Conservation (phyloP, 2,888 invertebrate species). For the Drymonia ruficornis region DNA sequence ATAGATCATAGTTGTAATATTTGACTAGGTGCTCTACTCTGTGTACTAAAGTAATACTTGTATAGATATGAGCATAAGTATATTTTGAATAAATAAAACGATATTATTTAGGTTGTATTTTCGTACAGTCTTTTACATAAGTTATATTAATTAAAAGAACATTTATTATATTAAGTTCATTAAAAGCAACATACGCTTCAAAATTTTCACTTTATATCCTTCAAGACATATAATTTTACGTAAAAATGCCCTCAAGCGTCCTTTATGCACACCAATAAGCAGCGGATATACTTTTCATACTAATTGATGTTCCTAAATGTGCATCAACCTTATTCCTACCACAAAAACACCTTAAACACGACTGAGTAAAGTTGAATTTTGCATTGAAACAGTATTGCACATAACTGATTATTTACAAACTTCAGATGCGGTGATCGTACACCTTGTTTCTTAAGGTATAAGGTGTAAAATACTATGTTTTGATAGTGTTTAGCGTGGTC, state of each 20-base stretch:
- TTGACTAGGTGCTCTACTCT: no score
- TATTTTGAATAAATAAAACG: no score
- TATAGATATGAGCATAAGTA: no score
- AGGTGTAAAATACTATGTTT: conserved; percentile 16
- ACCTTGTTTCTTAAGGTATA: neutral
- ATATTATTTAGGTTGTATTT: no score
- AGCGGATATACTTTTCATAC: conserved; percentile 36
- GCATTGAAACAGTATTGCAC: conserved; percentile 38
- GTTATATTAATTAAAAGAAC: no score
- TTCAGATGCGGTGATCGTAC: conserved; percentile 13
- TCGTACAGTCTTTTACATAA: no score
- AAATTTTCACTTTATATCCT: conserved; percentile 15
- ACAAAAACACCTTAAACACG: conserved; percentile 18
- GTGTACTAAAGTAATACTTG: no score
- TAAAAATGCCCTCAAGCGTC: conserved; percentile 32
- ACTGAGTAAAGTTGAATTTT: conserved; percentile 30
- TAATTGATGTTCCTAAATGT: conserved; percentile 38
- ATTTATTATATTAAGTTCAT: no score
- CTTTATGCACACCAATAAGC: conserved; percentile 29
- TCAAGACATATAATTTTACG: conserved; percentile 18
- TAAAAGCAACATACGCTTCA: no score
- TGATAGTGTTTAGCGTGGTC: conserved; percentile 11
- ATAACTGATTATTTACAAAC: conserved; percentile 42
- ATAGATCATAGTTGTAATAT: no score
- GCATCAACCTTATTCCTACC: conserved; percentile 33